phyloP scores from a whole-genome alignment of 2,888 invertebrate species.

The Augochlorella aurata region DNA sequence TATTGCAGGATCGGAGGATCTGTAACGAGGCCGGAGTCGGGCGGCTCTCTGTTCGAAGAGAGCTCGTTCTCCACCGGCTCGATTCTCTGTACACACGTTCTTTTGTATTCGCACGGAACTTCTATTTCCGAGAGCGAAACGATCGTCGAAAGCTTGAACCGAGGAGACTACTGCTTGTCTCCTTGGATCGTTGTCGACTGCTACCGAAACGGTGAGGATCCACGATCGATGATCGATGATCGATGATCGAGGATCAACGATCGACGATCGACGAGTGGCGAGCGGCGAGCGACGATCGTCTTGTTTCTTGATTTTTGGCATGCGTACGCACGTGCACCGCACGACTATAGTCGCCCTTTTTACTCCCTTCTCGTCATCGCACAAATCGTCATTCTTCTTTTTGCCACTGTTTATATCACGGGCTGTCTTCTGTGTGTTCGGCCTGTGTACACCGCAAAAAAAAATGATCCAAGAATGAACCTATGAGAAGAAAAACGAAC shows the following conservation, averaged over 20 bases:
- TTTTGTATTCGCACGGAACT: conserved; percentile 54
- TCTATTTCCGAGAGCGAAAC: conserved; percentile 47
- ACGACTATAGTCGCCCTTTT: conserved; percentile 51
- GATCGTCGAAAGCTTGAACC: conserved; percentile 8
- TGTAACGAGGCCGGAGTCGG: conserved; percentile 5
- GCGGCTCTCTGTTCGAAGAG: conserved; percentile 18
- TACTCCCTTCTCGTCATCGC: conserved; percentile 34
- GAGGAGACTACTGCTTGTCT: too few species aligned
- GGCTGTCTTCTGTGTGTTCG: background rate
- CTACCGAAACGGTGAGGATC: too few species aligned
- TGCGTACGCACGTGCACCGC: conserved; percentile 66
- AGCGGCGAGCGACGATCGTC: conserved; percentile 32
- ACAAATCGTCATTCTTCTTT: conserved; percentile 34
- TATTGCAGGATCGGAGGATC: background rate
- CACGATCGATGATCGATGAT: too few species aligned
- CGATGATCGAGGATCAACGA: background rate
- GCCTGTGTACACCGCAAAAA: conserved; percentile 7
- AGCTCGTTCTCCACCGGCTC: conserved; percentile 24
- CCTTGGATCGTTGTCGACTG: too few species aligned
- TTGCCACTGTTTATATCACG: conserved; percentile 29
- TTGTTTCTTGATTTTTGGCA: conserved; percentile 46
- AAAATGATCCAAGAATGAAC: background rate
- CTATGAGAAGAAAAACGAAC: background rate
- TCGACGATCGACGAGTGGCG: background rate
- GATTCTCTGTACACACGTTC: conserved; percentile 20